phyloP scores from a whole-genome alignment of 1,140 invertebrate genomes.

The Drosophila repleta region DNA sequence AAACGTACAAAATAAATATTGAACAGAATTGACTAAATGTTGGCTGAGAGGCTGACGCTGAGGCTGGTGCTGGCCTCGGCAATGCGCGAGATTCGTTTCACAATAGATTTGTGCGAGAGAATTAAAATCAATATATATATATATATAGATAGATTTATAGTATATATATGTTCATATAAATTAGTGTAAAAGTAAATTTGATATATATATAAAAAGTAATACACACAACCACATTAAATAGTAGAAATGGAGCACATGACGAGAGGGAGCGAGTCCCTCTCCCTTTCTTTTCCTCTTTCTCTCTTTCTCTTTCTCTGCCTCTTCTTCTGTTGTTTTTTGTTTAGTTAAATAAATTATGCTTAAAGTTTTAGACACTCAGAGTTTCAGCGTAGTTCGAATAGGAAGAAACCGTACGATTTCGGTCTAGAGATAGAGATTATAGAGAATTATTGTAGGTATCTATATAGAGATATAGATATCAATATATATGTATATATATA shows the following conservation, averaged over 20 bases:
- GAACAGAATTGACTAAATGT: slow-evolving; percentile 65
- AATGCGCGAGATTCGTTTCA: slow-evolving; percentile 46
- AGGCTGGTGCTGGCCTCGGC: slow-evolving; percentile 36
- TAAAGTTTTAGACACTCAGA: slow-evolving; percentile 71
- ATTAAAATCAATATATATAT: slow-evolving; percentile 26
- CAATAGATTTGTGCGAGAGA: slow-evolving; percentile 42
- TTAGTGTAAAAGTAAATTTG: slow-evolving; percentile 34
- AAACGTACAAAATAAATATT: slow-evolving; percentile 66
- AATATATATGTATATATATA: slow-evolving; percentile 2
- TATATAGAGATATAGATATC: not conserved
- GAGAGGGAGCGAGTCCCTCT: slow-evolving; percentile 3
- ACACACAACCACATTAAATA: slow-evolving; percentile 82
- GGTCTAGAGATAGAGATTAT: slow-evolving; percentile 44
- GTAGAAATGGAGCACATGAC: slow-evolving; percentile 59
- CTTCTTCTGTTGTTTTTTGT: not conserved
- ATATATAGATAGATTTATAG: slow-evolving; percentile 7
- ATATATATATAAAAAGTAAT: slow-evolving; percentile 66
- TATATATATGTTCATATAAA: slow-evolving; percentile 19
- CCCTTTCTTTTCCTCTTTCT: not conserved
- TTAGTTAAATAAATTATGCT: slow-evolving; percentile 49
- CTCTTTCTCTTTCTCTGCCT: not conserved
- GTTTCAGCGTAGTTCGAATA: slow-evolving; percentile 75
- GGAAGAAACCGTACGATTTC: slow-evolving; percentile 69
- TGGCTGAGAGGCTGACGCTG: slow-evolving; percentile 50
- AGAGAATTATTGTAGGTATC: slow-evolving; percentile 7